Evolutionary conservation across 1,140 invertebrate species (phyloP).

Genomic region (Tachypleus tridentatus): DNA sequence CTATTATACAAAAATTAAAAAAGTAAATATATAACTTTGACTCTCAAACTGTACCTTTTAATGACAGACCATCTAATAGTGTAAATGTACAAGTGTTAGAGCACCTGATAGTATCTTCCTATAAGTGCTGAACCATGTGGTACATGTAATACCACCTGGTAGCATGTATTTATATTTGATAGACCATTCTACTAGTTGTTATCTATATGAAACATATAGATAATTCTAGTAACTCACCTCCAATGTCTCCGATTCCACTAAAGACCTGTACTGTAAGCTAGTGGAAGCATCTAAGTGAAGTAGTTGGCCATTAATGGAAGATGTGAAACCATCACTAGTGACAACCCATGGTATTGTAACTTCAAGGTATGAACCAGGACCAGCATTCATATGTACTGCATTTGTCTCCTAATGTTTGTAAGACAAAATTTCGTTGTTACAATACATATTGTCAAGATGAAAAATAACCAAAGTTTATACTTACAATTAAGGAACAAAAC

Average conservation of each 20-base stretch:
- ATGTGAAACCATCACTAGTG: constrained; percentile 67
- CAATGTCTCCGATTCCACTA: constrained; percentile 85
- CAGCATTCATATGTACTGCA: constrained; percentile 86
- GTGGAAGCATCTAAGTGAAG: constrained; percentile 88
- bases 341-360: constrained; percentile 90
- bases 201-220: no score
- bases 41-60: no score
- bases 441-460: no score
- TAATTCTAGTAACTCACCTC: constrained; percentile 39
- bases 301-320: constrained; percentile 82
- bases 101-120: no score
- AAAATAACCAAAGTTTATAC: constrained; percentile 11
- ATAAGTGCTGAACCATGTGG: no score
- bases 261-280: constrained; percentile 72
- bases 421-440: background rate
- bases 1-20: no score
- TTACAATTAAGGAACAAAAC: constrained; percentile 8
- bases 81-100: no score
- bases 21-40: no score
- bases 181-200: no score
- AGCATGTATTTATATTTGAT: no score
- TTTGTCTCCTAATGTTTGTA: constrained; percentile 63
- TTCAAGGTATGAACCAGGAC: constrained; percentile 85
- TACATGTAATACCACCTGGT: no score
- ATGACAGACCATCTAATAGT: no score